Percentiles rank a stretch among this genome's conserved stretches.
Conservation (phyloP, 2,113 vertebrate species). For the Stomatorhinus ivindoensis region DNA sequence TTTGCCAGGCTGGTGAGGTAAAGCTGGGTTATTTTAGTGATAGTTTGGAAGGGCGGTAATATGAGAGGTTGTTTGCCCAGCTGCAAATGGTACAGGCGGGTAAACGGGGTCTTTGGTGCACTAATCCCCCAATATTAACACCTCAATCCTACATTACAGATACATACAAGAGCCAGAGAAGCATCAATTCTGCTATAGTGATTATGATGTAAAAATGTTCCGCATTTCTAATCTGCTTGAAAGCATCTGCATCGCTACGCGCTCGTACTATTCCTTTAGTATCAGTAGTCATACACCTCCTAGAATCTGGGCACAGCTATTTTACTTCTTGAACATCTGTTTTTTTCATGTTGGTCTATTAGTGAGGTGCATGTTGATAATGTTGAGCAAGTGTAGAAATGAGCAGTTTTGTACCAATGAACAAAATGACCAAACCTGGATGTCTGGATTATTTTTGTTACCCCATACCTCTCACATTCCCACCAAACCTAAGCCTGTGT, state of each 20-base stretch:
- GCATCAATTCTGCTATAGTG: background rate
- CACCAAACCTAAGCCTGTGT: constrained; percentile 36
- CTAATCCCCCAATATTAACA: background rate
- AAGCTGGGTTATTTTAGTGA: constrained; percentile 10
- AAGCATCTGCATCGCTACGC: background rate
- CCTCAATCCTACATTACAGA: background rate
- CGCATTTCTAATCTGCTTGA: background rate
- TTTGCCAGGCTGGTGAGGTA: constrained; percentile 40
- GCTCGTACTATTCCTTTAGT: background rate
- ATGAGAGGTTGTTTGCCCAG: constrained; percentile 52
- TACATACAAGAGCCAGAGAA: background rate
- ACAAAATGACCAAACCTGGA: background rate
- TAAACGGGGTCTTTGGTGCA: background rate
- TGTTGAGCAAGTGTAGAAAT: background rate
- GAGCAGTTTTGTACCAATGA: background rate
- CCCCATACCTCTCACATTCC: background rate
- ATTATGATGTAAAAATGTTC: background rate
- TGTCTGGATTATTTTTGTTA: background rate
- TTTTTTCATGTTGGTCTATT: background rate
- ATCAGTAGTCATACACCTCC: background rate
- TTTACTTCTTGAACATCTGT: background rate
- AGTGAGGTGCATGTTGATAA: background rate
- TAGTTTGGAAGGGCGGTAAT: background rate
- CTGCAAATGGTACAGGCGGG: constrained; percentile 35
- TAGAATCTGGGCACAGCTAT: background rate